Conservation (phyloP, 2,113 vertebrate genomes). For the Geococcyx californianus region DNA sequence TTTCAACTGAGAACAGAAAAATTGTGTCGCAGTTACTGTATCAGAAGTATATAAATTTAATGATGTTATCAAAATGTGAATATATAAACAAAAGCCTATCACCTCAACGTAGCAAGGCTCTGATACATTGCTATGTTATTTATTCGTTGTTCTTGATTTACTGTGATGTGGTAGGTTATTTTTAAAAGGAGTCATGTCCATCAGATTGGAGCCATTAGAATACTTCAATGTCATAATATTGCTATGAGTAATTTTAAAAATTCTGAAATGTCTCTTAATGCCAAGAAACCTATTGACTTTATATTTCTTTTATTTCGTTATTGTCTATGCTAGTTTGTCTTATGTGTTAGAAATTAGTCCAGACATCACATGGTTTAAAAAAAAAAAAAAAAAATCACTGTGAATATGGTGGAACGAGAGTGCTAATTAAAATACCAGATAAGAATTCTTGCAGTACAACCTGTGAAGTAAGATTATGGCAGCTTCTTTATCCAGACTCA, state of each 20-base stretch:
- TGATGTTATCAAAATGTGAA: background rate
- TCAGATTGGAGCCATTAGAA: background rate
- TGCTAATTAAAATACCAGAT: background rate
- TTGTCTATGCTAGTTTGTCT: background rate
- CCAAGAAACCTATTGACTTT: background rate
- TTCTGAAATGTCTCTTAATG: background rate
- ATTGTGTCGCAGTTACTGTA: background rate
- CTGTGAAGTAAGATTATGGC: background rate
- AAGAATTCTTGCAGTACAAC: background rate
- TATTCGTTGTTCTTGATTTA: background rate
- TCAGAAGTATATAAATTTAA: background rate
- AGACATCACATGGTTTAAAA: background rate
- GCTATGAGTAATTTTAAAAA: background rate
- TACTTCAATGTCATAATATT: background rate
- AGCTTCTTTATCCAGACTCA: background rate
- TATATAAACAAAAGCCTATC: background rate
- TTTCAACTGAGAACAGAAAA: background rate
- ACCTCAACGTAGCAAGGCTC: background rate
- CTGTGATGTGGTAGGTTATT: background rate
- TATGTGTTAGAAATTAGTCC: background rate
- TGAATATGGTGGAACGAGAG: background rate
- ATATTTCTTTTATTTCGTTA: background rate
- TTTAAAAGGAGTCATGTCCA: background rate
- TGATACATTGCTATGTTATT: background rate
- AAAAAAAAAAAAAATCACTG: background rate